These are phyloP conservation scores for Volucella zonaria DNA, from an alignment of 2,888 invertebrate species.

Conservation along the genomic window DNA sequence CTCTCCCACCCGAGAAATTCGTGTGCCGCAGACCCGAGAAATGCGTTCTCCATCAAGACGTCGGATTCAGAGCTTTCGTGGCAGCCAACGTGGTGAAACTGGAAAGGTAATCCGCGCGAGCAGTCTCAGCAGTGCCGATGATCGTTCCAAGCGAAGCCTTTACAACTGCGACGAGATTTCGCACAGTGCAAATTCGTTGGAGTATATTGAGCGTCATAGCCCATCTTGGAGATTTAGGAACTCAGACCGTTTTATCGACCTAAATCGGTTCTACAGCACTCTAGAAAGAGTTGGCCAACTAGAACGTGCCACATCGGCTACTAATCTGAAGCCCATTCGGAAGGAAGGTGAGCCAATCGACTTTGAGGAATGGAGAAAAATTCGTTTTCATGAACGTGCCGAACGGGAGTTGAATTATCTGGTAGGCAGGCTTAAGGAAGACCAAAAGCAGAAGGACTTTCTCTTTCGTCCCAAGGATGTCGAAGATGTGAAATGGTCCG, in stretches of 20 bases:
- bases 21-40: conserved; percentile 82
- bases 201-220: conserved; percentile 81
- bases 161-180: conserved; percentile 80
- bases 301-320: conserved; percentile 89
- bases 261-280: conserved; percentile 92
- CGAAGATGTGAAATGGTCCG: conserved; percentile 90
- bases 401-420: conserved; percentile 91
- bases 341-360: conserved; percentile 92
- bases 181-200: conserved; percentile 83
- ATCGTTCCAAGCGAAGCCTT: conserved; percentile 78
- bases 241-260: conserved; percentile 91
- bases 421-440: conserved; percentile 89
- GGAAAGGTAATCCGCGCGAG: conserved; percentile 85
- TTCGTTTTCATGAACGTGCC: conserved; percentile 90
- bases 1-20: conserved; percentile 80
- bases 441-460: conserved; percentile 92
- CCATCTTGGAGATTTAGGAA: conserved; percentile 83
- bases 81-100: conserved; percentile 76
- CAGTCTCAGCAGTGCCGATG: conserved; percentile 87
- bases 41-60: conserved; percentile 87
- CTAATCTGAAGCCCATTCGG: conserved; percentile 88
- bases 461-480: conserved; percentile 90
- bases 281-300: conserved; percentile 92
- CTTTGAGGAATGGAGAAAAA: conserved; percentile 93
- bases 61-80: conserved; percentile 84